Evolutionary conservation across 35 echinoderm and acorn worm genomes (phyloP), one percentile per base, ranked within the genome.

Genomic region (Eucidaris tribuloides): DNA sequence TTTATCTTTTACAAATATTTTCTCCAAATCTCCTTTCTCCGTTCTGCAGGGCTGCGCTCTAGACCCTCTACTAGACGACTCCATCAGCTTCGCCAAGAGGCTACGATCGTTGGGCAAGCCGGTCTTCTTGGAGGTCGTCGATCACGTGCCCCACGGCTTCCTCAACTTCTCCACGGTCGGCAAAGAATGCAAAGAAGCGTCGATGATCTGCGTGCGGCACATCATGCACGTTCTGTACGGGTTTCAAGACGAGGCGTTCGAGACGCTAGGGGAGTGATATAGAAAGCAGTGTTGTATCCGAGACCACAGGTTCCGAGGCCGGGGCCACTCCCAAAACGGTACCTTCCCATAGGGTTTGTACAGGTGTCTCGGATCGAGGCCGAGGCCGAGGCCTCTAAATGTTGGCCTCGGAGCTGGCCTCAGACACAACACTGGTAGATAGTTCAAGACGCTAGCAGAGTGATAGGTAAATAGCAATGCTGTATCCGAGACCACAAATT

Each of bases 211-310:
- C 62, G 82, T 99, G 2, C 62, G 83, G 2, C 90, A 93, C 65
- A 92, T 99, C 59, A 93, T 93, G 91, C 86, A 99, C 46, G 83
- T 90, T 3, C 65, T 99, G 25, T 93, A 93, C 22, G 96, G 91
- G 22, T 83, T 87, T 41, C 70, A 90, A 41, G 83, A 81, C 30
- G 79, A 93, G 17, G 86, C 88, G 38, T 56, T 89, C 15, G 79
- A 72, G 79, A 89, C 13, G 7, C 14, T 58, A 35, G 46, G 32
- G 7, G 52, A 80, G 1, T 80, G 46, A 58, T 31, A 11, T 57
- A 19, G 39, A 19, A 44, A n/a, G n/a, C n/a, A n/a, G n/a, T n/a
- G n/a, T n/a, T n/a, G n/a, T n/a, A n/a, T n/a, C n/a, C n/a, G n/a
- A n/a, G n/a, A n/a, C n/a, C n/a, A n/a, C n/a, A n/a, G n/a, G n/a